A percentile compares a stretch with the other conserved stretches of the same genome.
phyloP scores from a whole-genome alignment of 2,113 vertebrate genomes.

The Sinocyclocheilus rhinocerous region DNA sequence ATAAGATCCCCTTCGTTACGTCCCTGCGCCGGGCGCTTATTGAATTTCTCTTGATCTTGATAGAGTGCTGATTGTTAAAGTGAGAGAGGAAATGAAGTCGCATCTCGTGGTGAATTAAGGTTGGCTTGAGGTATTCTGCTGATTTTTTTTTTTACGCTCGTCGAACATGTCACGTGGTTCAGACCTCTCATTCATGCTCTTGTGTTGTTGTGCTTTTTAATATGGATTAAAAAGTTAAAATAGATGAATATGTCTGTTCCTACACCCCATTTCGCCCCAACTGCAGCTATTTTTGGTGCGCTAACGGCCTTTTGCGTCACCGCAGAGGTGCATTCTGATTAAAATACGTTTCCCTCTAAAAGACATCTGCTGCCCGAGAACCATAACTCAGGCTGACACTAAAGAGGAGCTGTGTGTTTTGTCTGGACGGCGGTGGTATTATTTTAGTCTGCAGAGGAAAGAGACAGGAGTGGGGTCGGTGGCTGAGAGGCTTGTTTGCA shows the following conservation, averaged over 20 bases:
- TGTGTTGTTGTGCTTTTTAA: neutral
- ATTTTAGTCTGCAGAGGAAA: constrained; percentile 84
- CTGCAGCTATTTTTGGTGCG: constrained; percentile 57
- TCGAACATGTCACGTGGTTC: constrained; percentile 16
- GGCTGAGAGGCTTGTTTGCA: constrained; percentile 73
- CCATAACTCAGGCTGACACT: constrained; percentile 82
- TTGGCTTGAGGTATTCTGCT: constrained; percentile 37
- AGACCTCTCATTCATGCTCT: neutral
- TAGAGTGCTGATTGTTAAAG: constrained; percentile 57
- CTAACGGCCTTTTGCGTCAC: constrained; percentile 30
- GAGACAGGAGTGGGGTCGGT: constrained; percentile 73
- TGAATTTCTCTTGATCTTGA: constrained; percentile 60
- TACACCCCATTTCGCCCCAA: constrained; percentile 29
- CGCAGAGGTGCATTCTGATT: constrained; percentile 58
- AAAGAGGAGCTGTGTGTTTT: constrained; percentile 81
- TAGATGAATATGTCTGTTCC: constrained; percentile 47
- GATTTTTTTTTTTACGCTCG: constrained; percentile 9
- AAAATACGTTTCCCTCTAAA: constrained; percentile 63
- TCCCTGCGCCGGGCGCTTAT: constrained; percentile 50
- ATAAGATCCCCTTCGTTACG: constrained; percentile 52
- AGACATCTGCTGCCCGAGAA: constrained; percentile 78
- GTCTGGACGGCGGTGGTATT: constrained; percentile 78
- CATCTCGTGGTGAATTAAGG: constrained; percentile 52
- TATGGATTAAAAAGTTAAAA: constrained; percentile 9
- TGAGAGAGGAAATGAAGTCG: constrained; percentile 53